These are phyloP conservation scores for Tokudaia muenninki DNA, from an alignment of 2,797 vertebrate genomes.

Conservation along the genomic window DNA sequence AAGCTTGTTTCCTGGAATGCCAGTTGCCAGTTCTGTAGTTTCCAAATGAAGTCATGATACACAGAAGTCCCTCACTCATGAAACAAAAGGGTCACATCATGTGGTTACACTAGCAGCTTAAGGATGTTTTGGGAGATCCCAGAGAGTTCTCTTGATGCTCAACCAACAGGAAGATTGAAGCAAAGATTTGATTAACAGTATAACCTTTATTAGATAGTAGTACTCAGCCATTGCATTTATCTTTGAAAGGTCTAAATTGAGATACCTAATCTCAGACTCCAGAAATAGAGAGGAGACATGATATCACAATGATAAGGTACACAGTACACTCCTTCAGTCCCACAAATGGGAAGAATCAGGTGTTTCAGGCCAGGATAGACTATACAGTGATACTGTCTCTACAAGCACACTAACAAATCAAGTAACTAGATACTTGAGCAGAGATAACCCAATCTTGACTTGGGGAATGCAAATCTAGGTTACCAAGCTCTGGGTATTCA, in stretches of 20 bases:
- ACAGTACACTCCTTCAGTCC: not conserved
- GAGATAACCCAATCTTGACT: not conserved
- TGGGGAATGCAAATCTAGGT: not conserved
- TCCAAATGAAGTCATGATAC: not conserved
- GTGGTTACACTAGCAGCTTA: not conserved
- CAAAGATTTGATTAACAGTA: not conserved
- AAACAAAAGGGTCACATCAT: not conserved
- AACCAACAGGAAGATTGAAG: not conserved
- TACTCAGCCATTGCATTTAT: not conserved
- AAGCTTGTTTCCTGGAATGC: not conserved
- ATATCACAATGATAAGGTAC: not conserved
- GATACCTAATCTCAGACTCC: not conserved
- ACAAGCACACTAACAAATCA: not conserved
- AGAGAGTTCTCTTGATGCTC: not conserved
- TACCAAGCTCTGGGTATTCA: not conserved
- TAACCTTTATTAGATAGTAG: not conserved
- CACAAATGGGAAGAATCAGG: not conserved
- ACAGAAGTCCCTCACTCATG: not conserved
- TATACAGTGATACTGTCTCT: not conserved
- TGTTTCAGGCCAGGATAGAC: not conserved
- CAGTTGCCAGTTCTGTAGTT: not conserved
- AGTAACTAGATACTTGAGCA: not conserved
- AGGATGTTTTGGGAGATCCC: not conserved
- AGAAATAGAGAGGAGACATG: not conserved
- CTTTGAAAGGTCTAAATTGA: not conserved